These are phyloP conservation scores for Xerus rutilus DNA, from an alignment of 2,797 vertebrate species.

Conservation along the genomic window DNA sequence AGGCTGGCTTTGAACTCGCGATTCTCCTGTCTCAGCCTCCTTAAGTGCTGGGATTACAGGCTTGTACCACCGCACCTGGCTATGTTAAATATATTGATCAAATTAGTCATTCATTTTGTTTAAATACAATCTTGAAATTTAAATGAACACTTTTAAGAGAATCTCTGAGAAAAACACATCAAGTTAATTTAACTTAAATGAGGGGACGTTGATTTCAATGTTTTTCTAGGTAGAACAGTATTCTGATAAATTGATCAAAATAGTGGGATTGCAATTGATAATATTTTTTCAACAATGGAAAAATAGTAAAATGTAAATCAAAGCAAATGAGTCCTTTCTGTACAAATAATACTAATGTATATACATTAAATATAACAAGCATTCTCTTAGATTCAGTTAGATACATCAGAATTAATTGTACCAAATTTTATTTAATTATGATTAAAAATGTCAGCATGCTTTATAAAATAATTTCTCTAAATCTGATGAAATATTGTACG, in stretches of 20 bases:
- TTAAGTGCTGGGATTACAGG: no score
- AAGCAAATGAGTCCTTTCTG: neutral
- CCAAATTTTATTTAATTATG: neutral
- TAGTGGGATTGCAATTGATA: neutral
- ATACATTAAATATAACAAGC: neutral
- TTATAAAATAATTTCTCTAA: conserved; percentile 12
- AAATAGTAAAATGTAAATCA: neutral
- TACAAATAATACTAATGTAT: neutral
- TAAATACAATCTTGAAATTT: neutral
- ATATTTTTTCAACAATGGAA: neutral
- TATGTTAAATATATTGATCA: neutral
- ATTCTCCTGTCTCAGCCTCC: no score
- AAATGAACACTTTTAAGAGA: neutral
- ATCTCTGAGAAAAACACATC: neutral
- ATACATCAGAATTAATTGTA: conserved; percentile 37
- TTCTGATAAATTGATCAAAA: neutral
- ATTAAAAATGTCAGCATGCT: neutral
- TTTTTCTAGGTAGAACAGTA: neutral
- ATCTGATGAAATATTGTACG: conserved; percentile 50
- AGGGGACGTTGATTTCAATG: neutral
- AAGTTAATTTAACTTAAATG: neutral
- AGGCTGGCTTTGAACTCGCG: no score
- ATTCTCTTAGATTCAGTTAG: neutral
- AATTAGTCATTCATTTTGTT: neutral
- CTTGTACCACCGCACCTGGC: no score